These are phyloP conservation scores for Damaliscus lunatus DNA, from an alignment of 2,113 vertebrate species.

Conservation along the genomic window DNA sequence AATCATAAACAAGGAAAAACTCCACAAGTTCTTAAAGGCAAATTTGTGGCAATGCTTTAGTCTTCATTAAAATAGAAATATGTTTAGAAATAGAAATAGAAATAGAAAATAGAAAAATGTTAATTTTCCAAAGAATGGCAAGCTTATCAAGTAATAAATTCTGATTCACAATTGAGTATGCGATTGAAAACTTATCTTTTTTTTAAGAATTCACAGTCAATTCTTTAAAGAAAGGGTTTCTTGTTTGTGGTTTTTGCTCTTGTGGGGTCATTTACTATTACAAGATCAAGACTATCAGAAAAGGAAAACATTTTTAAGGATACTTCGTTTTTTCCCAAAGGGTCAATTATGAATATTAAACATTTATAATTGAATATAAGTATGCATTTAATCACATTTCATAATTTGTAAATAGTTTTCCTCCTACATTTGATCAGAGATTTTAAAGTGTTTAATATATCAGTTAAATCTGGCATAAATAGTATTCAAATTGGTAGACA, in stretches of 20 bases:
- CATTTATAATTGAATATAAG: neutral
- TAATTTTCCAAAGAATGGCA: neutral
- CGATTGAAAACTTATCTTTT: neutral
- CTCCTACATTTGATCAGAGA: neutral
- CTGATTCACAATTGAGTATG: neutral
- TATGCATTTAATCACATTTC: neutral
- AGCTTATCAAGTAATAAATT: slow-evolving; percentile 3
- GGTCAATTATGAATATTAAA: neutral
- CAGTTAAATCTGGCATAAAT: neutral
- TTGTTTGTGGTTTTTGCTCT: neutral
- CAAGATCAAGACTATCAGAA: neutral
- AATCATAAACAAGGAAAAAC: neutral
- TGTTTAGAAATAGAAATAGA: too few species aligned
- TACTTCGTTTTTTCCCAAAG: neutral
- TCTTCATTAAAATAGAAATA: slow-evolving; percentile 36
- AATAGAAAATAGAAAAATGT: neutral
- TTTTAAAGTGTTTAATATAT: neutral
- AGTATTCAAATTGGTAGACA: neutral
- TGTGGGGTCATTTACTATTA: neutral
- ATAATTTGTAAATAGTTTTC: neutral
- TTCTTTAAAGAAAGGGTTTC: neutral
- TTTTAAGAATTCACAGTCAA: neutral
- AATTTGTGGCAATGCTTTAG: neutral
- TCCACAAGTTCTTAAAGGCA: neutral
- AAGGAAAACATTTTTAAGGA: neutral